Conservation (phyloP, 1,140 invertebrate genomes). For the Wasmannia auropunctata region DNA sequence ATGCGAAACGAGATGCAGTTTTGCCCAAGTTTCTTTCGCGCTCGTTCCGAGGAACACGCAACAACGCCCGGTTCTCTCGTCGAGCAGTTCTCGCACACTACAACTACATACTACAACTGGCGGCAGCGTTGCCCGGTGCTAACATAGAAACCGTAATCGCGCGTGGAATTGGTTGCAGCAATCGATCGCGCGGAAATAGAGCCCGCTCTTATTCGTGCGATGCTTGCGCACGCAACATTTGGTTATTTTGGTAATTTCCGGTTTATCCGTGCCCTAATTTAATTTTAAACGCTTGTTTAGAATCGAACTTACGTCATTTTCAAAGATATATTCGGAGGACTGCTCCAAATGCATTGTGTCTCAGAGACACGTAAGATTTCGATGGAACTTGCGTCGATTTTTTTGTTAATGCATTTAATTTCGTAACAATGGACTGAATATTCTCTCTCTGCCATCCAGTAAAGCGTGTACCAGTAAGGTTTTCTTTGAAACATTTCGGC, state of each 20-base stretch:
- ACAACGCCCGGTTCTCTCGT: neutral
- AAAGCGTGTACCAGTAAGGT: neutral
- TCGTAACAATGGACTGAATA: neutral
- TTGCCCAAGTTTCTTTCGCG: slow-evolving; percentile 21
- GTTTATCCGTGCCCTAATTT: slow-evolving; percentile 8
- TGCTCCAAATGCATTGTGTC: neutral
- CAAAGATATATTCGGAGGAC: neutral
- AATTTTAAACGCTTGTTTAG: neutral
- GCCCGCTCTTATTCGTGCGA: neutral
- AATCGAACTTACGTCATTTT: neutral
- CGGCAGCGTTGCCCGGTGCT: neutral
- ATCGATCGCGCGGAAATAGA: slow-evolving; percentile 36
- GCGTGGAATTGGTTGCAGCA: slow-evolving; percentile 3
- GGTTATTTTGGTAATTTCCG: slow-evolving; percentile 27
- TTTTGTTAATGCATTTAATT: neutral
- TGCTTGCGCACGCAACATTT: slow-evolving; percentile 11
- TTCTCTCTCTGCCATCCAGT: neutral
- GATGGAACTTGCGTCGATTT: neutral
- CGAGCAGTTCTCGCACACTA: neutral
- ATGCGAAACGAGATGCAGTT: slow-evolving; percentile 14
- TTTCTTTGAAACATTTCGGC: neutral
- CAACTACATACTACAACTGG: slow-evolving; percentile 6
- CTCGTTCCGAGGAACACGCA: neutral
- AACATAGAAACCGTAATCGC: slow-evolving; percentile 22
- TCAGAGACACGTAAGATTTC: neutral